Conservation (phyloP, 2,888 invertebrate genomes). For the Ctenicera cuprea region DNA sequence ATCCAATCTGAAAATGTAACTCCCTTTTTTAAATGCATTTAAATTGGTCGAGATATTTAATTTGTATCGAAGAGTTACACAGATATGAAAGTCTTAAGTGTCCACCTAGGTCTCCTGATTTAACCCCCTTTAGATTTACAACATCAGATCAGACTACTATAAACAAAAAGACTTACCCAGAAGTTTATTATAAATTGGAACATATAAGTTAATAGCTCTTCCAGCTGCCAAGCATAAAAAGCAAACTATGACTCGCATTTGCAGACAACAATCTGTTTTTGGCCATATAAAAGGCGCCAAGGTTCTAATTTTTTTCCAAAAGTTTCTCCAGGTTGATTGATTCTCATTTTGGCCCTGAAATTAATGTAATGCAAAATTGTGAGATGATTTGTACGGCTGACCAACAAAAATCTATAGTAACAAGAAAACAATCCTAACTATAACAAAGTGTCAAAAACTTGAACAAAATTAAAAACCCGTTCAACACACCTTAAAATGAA, state of each 20-base stretch:
- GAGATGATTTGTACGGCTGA: too few relatives aligned
- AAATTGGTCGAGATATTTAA: too few relatives aligned
- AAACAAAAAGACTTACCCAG: conserved; percentile 81
- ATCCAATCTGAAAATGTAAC: too few relatives aligned
- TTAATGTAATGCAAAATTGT: conserved; percentile 31
- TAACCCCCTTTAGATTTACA: too few relatives aligned
- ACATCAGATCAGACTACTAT: too few relatives aligned
- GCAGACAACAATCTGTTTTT: conserved; percentile 83
- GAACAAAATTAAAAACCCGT: conserved; percentile 5
- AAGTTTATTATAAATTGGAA: conserved; percentile 94
- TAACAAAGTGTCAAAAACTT: not conserved
- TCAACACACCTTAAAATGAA: conserved; percentile 63
- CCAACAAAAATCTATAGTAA: conserved; percentile 19
- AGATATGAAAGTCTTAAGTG: too few relatives aligned
- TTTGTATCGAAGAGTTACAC: too few relatives aligned
- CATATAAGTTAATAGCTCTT: conserved; percentile 91
- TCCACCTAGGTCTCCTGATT: too few relatives aligned
- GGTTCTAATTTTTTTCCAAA: conserved; percentile 85
- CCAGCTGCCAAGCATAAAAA: conserved; percentile 85
- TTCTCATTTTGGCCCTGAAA: conserved; percentile 74
- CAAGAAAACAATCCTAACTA: not conserved
- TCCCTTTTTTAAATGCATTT: too few relatives aligned
- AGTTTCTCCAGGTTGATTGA: conserved; percentile 86
- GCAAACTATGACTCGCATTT: conserved; percentile 89
- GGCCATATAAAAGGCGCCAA: conserved; percentile 97